Percentiles rank a stretch among this genome's conserved stretches.
phyloP scores from a whole-genome alignment of 2,797 vertebrate species.

The Microtus obscurus region DNA sequence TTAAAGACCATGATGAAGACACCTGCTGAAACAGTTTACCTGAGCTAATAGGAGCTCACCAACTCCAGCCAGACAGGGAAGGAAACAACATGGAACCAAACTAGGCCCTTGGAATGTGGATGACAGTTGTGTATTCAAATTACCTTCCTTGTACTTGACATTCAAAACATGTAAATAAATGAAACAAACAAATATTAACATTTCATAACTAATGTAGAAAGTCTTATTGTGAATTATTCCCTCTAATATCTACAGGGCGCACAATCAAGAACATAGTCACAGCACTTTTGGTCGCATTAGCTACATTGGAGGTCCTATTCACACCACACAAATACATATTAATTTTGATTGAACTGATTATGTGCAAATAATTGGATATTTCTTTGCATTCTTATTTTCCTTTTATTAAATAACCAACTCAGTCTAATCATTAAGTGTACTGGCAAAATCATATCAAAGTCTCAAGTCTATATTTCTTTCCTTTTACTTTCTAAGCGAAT shows the following conservation, averaged over 20 bases:
- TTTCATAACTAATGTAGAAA: slow-evolving; percentile 57
- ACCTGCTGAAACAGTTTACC: no score
- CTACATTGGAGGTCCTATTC: background rate
- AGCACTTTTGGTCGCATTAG: background rate
- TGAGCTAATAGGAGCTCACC: no score
- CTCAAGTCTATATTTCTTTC: background rate
- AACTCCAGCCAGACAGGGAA: no score
- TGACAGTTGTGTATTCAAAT: background rate
- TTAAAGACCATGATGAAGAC: no score
- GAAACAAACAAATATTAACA: slow-evolving; percentile 64
- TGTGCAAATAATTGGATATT: background rate
- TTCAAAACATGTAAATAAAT: slow-evolving; percentile 60
- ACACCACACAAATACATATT: slow-evolving; percentile 33
- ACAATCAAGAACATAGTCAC: slow-evolving; percentile 20
- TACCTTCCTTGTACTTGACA: slow-evolving; percentile 52
- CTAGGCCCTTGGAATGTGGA: no score
- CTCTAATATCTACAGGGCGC: slow-evolving; percentile 29
- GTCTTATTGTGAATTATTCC: slow-evolving; percentile 34
- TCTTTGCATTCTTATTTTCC: slow-evolving; percentile 32
- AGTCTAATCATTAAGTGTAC: background rate
- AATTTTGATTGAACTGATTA: slow-evolving; percentile 50
- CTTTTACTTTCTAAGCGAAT: slow-evolving; percentile 2
- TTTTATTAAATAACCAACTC: slow-evolving; percentile 25
- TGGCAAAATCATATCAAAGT: background rate
- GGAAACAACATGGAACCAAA: no score